A percentile compares a stretch with the other conserved stretches of the same genome.
Evolutionary conservation across 2,797 vertebrate genomes (phyloP).

Genomic region (Artibeus jamaicensis): DNA sequence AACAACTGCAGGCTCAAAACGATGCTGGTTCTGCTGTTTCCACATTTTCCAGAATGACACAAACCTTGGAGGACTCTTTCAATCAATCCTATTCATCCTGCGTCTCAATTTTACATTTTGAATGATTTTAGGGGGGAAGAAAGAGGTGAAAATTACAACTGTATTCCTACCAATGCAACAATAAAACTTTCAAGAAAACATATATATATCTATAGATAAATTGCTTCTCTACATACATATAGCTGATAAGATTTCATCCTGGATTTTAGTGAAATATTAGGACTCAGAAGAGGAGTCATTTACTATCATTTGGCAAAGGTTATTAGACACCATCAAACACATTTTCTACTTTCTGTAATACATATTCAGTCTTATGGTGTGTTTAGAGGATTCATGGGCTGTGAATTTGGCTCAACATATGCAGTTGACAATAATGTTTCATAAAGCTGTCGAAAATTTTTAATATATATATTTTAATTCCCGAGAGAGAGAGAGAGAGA

Average conservation of each 20-base stretch:
- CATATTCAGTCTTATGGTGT: neutral
- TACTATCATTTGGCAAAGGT: neutral
- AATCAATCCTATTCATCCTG: neutral
- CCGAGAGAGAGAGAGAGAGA: too few species aligned
- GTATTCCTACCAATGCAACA: neutral
- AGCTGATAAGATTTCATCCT: neutral
- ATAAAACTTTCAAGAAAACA: neutral
- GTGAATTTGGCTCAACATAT: accelerated
- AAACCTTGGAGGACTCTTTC: neutral
- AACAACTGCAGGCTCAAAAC: neutral
- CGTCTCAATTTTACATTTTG: neutral
- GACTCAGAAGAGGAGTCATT: neutral
- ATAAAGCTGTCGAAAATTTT: neutral
- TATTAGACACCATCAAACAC: neutral
- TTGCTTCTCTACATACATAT: too few species aligned
- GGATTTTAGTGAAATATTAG: neutral
- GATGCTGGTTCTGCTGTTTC: neutral
- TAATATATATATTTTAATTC: too few species aligned
- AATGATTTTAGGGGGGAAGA: neutral
- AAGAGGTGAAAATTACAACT: neutral
- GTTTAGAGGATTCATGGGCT: neutral
- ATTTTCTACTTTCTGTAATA: neutral
- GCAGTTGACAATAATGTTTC: neutral
- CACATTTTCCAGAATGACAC: accelerated
- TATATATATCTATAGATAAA: too few species aligned